These are phyloP conservation scores for Patella depressa DNA, from an alignment of 2,888 invertebrate genomes.

Conservation along the genomic window DNA sequence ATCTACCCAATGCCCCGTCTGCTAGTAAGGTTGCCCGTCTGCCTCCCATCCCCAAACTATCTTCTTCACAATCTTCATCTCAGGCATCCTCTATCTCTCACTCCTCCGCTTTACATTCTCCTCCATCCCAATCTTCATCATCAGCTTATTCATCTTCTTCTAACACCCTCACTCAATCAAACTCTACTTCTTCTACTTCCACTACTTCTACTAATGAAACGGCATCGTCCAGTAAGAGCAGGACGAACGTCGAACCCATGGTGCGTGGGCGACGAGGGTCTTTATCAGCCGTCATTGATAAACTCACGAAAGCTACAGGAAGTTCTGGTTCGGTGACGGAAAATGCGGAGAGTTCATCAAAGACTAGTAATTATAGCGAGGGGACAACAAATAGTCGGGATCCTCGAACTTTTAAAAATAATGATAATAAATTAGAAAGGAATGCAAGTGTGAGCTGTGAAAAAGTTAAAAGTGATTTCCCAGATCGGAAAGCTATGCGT, in stretches of 20 bases:
- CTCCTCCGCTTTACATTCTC: neutral
- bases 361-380: slow-evolving; percentile 13
- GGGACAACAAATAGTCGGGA: neutral
- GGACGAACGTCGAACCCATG: slow-evolving; percentile 18
- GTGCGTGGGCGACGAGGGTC: slow-evolving; percentile 59
- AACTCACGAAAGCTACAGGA: slow-evolving; percentile 75
- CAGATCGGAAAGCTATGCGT: slow-evolving; percentile 21
- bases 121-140: slow-evolving; percentile 16
- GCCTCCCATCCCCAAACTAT: slow-evolving; percentile 59
- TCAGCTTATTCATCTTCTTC: slow-evolving; percentile 21
- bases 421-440: slow-evolving; percentile 4
- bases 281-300: slow-evolving; percentile 82
- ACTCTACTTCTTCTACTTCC: slow-evolving; percentile 28
- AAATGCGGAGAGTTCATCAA: neutral
- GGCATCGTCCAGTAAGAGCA: slow-evolving; percentile 24
- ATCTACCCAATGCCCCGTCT: slow-evolving; percentile 54
- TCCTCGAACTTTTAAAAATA: slow-evolving; percentile 8
- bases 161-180: neutral
- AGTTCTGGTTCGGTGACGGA: slow-evolving; percentile 18
- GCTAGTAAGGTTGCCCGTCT: slow-evolving; percentile 59
- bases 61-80: slow-evolving; percentile 42
- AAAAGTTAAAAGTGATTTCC: slow-evolving; percentile 13
- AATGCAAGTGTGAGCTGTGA: slow-evolving; percentile 16
- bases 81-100: slow-evolving; percentile 22
- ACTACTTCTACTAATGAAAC: slow-evolving; percentile 29